Evolutionary conservation across 64 coral and sea anemone genomes (phyloP), one percentile per base, ranked within the genome.

Genomic region (Montipora cactus): DNA sequence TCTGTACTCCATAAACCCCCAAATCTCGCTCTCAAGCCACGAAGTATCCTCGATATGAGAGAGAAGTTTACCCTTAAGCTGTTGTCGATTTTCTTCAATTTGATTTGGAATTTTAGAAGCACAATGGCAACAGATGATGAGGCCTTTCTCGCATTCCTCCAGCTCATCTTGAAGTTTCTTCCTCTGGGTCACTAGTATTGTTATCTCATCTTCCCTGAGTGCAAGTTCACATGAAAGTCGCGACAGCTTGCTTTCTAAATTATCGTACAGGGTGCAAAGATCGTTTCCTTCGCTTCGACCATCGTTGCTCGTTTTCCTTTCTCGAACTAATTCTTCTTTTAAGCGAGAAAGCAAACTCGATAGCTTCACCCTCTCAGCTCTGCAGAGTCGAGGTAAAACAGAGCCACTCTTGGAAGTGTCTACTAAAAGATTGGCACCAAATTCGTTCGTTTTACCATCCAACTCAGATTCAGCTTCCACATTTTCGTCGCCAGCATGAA

Each of bases 161-260:
- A 98, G 59, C 44, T 98, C 92, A 67, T 77, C 92, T 44, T 98
- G 96, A 59, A 98, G 96, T 3, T 90, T 11, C 45, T 81, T 81
- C 23, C 89, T 95, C 49, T 98, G 92, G 23, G 87, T 91, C 7
- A 98, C 68, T 28, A 98, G 55, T 4, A 76, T 82, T 10, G 91
- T 67, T n/a, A 98, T 98, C 61, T 98, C 83, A 14, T 81, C 73
- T 59, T 98, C 96, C 68, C 92, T 95, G 0, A 86, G 88, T 8
- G 89, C 93, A 92, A 98, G 96, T 55, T 98, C 91, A 59, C 90
- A 95, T 7, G 96, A 98, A 45, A 98, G 87, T 19, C 85, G 89
- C 23, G 96, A 98, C 6, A 98, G 93, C 16, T 95, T 98, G 49
- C 78, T 80, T 59, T 98, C 96, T 25, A 98, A 87, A 61, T 83